These are phyloP conservation scores for Alosa sapidissima DNA, from an alignment of 2,797 vertebrate species.

Conservation along the genomic window DNA sequence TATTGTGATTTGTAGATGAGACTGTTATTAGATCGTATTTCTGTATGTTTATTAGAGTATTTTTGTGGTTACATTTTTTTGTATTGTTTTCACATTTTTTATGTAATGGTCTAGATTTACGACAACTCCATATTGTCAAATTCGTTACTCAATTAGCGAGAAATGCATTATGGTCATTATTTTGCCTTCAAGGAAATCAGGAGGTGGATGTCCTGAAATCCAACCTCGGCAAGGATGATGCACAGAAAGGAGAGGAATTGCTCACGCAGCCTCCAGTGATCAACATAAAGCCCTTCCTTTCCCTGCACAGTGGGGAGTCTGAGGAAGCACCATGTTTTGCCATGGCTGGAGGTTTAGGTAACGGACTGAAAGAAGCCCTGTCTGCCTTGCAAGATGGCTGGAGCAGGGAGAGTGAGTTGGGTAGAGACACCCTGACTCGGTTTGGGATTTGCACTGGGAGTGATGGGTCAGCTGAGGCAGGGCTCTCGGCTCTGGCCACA, in stretches of 20 bases:
- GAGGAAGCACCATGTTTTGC: constrained; percentile 44
- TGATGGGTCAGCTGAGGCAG: not conserved
- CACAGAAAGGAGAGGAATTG: not conserved
- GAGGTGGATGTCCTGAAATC: not conserved
- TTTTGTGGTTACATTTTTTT: not conserved
- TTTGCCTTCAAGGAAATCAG: not conserved
- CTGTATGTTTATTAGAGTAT: not conserved
- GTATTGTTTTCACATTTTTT: no score
- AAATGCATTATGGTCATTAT: not conserved
- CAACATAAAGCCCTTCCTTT: not conserved
- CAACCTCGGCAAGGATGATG: not conserved
- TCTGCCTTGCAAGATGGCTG: constrained; percentile 51
- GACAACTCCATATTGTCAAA: not conserved
- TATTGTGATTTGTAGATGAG: not conserved
- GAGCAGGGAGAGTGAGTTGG: constrained; percentile 37
- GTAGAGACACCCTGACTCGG: constrained; percentile 40
- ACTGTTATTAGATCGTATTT: not conserved
- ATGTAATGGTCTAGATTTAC: no score
- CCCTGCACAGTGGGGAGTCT: not conserved
- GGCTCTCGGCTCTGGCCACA: constrained; percentile 34
- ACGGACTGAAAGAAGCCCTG: constrained; percentile 52
- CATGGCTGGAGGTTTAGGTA: not conserved
- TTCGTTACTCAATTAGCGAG: not conserved
- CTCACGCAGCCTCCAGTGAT: not conserved
- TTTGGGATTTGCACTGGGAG: constrained; percentile 65